Evolutionary conservation across 2,888 invertebrate species (phyloP).

Genomic region (Philereme transversata): DNA sequence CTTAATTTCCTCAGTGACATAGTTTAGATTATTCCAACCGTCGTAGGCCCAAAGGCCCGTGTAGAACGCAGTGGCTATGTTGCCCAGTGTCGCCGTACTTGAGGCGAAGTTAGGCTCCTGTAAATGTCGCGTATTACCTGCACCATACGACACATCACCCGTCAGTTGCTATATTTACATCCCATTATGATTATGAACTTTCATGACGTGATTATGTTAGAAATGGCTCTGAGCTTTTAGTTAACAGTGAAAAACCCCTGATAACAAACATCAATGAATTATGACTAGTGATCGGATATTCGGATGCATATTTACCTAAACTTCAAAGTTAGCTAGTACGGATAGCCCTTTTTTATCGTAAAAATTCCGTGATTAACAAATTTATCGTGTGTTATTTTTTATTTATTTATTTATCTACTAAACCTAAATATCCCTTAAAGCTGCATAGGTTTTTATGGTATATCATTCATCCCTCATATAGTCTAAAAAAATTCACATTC

Average conservation of each 20-base stretch:
- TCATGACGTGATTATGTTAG: constrained; percentile 21
- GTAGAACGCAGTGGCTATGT: constrained; percentile 97
- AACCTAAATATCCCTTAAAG: too few species aligned
- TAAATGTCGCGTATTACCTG: constrained; percentile 95
- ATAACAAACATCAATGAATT: neutral
- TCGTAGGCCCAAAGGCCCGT: constrained; percentile 98
- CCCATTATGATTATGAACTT: constrained; percentile 54
- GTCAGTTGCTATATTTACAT: constrained; percentile 72
- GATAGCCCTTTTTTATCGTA: too few species aligned
- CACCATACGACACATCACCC: constrained; percentile 81
- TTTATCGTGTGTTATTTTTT: too few species aligned
- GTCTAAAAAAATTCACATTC: too few species aligned
- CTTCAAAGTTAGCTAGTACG: too few species aligned
- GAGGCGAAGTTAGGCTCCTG: constrained; percentile 90
- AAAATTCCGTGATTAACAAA: too few species aligned
- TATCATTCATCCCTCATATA: too few species aligned
- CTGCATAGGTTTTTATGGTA: too few species aligned
- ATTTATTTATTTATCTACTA: too few species aligned
- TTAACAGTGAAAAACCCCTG: neutral
- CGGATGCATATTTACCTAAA: too few species aligned
- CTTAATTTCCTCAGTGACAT: constrained; percentile 99
- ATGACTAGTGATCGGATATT: too few species aligned
- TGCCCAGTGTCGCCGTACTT: constrained; percentile 88
- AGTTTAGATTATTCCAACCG: constrained; percentile 99
- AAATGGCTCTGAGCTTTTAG: constrained; percentile 1